Evolutionary conservation across 2,888 invertebrate genomes (phyloP).

Genomic region (Hydrotaea cyrtoneurina): DNA sequence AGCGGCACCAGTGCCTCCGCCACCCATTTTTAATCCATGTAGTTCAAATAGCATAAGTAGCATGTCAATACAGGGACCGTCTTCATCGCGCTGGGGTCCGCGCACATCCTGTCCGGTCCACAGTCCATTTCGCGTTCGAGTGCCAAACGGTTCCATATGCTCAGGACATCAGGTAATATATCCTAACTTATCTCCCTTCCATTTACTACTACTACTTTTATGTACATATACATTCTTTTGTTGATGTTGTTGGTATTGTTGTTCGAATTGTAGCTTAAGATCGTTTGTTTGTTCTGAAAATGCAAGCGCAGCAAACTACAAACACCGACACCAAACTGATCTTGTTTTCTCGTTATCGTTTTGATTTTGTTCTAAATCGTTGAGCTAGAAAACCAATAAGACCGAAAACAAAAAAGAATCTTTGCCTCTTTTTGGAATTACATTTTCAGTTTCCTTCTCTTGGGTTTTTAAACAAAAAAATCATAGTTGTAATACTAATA

Average conservation of each 20-base stretch:
- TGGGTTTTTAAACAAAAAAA: slow-evolving; percentile 5
- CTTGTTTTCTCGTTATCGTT: not conserved
- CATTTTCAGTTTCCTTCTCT: not conserved
- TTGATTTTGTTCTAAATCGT: slow-evolving; percentile 6
- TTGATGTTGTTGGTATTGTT: slow-evolving; percentile 8
- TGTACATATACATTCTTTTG: not conserved
- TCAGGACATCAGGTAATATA: slow-evolving; percentile 81
- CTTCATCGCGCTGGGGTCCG: slow-evolving; percentile 81
- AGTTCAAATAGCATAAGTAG: slow-evolving; percentile 80
- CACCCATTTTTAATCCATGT: slow-evolving; percentile 81
- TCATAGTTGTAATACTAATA: not conserved
- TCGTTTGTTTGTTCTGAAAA: not conserved
- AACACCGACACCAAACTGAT: not conserved
- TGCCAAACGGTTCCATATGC: slow-evolving; percentile 81
- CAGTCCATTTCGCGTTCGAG: slow-evolving; percentile 81
- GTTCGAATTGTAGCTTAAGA: not conserved
- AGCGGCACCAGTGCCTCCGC: slow-evolving; percentile 79
- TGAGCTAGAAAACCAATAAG: not conserved
- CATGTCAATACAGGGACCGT: slow-evolving; percentile 78
- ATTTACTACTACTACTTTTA: not conserved
- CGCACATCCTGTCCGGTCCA: slow-evolving; percentile 81
- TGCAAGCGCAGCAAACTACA: not conserved
- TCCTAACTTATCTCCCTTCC: not conserved
- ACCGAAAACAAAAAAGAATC: slow-evolving; percentile 15
- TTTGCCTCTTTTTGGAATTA: slow-evolving; percentile 32